Evolutionary conservation across 2,797 vertebrate genomes (phyloP).

Genomic region (Pristis pectinata): DNA sequence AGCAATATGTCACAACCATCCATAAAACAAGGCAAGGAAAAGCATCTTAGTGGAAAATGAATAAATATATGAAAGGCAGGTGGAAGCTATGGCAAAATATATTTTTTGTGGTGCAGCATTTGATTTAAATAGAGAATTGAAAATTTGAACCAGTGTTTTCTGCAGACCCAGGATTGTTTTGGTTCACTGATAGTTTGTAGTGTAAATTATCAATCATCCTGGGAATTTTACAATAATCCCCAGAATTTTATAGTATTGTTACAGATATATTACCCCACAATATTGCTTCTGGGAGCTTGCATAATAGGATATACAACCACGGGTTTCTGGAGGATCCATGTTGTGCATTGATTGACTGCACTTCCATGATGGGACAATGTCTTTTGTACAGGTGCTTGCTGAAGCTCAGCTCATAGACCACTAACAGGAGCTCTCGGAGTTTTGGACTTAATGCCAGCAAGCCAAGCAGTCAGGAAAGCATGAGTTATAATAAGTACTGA

Average conservation of each 20-base stretch:
- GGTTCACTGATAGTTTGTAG: neutral
- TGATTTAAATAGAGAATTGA: no score
- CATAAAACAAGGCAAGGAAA: neutral
- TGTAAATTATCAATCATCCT: neutral
- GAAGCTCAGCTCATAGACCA: neutral
- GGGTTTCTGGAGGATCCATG: neutral
- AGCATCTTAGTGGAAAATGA: neutral
- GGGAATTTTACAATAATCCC: neutral
- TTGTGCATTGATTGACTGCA: neutral
- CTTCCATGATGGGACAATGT: no score
- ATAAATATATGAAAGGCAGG: neutral
- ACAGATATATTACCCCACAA: neutral
- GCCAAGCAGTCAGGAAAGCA: neutral
- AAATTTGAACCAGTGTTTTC: no score
- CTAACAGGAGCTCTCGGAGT: neutral
- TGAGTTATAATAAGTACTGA: neutral
- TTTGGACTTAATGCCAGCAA: no score
- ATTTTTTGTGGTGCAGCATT: no score
- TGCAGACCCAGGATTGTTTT: neutral
- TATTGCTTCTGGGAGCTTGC: neutral
- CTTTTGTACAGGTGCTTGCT: neutral
- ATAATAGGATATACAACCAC: neutral
- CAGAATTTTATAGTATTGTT: neutral
- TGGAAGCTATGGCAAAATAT: neutral
- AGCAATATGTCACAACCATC: neutral